Evolutionary conservation across 2,888 invertebrate genomes (phyloP).

Genomic region (Urechis unicinctus): DNA sequence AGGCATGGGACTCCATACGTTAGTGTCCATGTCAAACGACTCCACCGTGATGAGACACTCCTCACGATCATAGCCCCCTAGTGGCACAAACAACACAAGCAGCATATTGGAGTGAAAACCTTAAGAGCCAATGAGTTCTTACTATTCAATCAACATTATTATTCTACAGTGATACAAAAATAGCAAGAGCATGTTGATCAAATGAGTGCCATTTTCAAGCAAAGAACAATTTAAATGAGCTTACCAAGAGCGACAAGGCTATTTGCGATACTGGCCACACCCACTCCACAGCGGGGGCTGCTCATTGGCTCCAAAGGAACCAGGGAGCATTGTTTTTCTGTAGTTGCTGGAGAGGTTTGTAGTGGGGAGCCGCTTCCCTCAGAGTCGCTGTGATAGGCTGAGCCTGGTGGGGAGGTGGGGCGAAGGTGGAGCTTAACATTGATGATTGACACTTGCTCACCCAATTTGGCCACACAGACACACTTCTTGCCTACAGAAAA

Average conservation of each 20-base stretch:
- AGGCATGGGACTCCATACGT: constrained; percentile 74
- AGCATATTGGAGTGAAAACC: neutral
- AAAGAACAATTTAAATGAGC: constrained; percentile 25
- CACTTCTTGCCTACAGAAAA: constrained; percentile 34
- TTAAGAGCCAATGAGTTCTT: neutral
- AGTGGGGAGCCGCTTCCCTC: constrained; percentile 30
- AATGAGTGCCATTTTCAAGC: neutral
- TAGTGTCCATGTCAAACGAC: constrained; percentile 75
- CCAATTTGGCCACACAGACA: constrained; percentile 61
- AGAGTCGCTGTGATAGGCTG: neutral
- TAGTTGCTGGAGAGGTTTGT: constrained; percentile 24
- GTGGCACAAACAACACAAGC: neutral
- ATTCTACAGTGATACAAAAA: too few species aligned
- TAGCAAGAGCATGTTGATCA: too few species aligned
- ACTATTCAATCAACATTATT: too few species aligned
- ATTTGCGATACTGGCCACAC: constrained; percentile 65
- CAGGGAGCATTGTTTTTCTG: constrained; percentile 20
- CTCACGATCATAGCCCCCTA: constrained; percentile 88
- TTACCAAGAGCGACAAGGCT: constrained; percentile 72
- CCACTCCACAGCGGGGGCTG: constrained; percentile 68
- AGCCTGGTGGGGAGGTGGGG: neutral
- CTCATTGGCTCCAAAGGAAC: constrained; percentile 53
- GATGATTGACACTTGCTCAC: constrained; percentile 60
- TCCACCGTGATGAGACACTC: constrained; percentile 88
- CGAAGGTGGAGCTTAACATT: constrained; percentile 49